Evolutionary conservation across 2,113 vertebrate genomes (phyloP), one percentile per base, ranked within the genome.

Genomic region (Bufo bufo): DNA sequence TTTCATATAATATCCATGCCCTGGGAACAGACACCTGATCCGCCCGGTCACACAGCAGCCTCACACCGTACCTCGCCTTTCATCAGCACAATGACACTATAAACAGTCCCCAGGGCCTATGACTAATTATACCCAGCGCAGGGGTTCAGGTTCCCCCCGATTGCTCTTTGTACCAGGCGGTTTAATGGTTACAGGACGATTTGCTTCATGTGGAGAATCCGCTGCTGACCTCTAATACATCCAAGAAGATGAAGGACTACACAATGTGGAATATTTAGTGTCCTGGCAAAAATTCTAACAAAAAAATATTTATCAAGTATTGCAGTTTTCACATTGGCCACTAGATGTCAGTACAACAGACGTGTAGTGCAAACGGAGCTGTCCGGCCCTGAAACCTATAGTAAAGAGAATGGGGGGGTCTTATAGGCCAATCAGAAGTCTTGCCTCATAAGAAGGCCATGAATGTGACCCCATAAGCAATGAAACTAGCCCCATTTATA

Each of bases 1-100:
- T 82, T 87, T 82, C 86, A 87, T 87, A 74, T 82, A 82, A 82
- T 87, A 75, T 75, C 79, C 78, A 9, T 75, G 86, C 86, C 86
- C 86, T 54, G 86, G 66, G 86, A 59, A 52, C 54, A 75, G 86
- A 87, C 86, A 87, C 79, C 86, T 59, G 86, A 87, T 87, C 86
- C 52, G 6, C 43, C 45, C 79, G 79, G 17, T 87, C 85, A 86
- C 63, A 80, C 85, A 56, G 85, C 19, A 78, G 77, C 77, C 85
- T 87, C 17, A 54, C 71, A 54, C 47, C 61, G 33, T 56, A 4
- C 75, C 47, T 71, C 49, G 65, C 85, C 85, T 87, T 87, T 81
- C 85, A 87, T 59, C 86, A 19, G 63, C 78, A 87, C 86, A 87
- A 87, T 87, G 86, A 87, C 78, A 87, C 86, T 33, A 33, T 33